These are phyloP conservation scores for Hylia prasina DNA, from an alignment of 2,113 vertebrate species.

Conservation along the genomic window DNA sequence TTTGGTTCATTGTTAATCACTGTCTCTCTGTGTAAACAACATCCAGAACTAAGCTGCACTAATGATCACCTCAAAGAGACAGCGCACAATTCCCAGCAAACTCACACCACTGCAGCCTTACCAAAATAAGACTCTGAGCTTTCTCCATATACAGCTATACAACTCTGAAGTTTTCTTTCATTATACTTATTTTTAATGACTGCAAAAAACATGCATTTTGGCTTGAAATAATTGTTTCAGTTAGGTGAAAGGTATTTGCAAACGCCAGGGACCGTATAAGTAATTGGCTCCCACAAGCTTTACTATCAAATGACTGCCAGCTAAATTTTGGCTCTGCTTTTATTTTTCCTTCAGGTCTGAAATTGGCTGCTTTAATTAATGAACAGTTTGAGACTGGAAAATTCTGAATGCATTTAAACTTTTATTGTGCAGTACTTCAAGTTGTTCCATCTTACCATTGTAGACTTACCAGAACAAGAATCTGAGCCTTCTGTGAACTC, in stretches of 20 bases:
- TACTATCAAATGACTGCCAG: neutral
- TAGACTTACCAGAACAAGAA: neutral
- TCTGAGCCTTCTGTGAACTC: neutral
- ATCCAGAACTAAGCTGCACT: neutral
- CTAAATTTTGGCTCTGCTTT: constrained; percentile 3
- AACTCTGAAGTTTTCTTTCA: neutral
- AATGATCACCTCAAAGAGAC: neutral
- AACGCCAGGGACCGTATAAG: neutral
- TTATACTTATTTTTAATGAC: neutral
- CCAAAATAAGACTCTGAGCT: neutral
- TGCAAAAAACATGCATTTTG: neutral
- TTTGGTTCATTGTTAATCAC: neutral
- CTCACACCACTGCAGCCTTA: neutral
- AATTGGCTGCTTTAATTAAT: constrained; percentile 30
- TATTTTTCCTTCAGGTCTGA: constrained; percentile 28
- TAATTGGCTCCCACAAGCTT: neutral
- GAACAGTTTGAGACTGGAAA: constrained; percentile 17
- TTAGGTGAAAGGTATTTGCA: neutral
- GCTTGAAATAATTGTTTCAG: neutral
- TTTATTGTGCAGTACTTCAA: neutral
- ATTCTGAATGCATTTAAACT: constrained; percentile 6
- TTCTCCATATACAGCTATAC: neutral
- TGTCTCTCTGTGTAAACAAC: neutral
- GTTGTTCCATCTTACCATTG: neutral
- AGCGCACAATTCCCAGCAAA: neutral